Evolutionary conservation across 1,140 invertebrate genomes (phyloP), one percentile per base, ranked within the genome.

Genomic region (Caenorhabditis tropicalis): DNA sequence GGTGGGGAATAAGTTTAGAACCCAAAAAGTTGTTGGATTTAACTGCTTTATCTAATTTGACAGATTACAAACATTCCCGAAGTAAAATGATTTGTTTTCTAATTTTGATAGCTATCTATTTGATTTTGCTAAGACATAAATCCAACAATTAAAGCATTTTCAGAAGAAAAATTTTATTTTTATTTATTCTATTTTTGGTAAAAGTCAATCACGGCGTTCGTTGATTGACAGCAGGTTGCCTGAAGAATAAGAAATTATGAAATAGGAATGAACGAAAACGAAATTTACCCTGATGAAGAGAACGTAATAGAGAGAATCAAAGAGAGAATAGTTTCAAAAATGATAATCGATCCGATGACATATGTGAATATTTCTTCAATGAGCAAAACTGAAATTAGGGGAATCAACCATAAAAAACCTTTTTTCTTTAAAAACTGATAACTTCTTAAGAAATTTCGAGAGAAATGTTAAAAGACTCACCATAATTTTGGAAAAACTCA

Each of bases 201-300:
- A n/a, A 31, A 43, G 53, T 43, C 24, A 36, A 39, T 43, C 43
- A 74, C 27, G 65, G 43, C 33, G 65, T 24, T 33, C 29, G 65
- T 74, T 43, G 36, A 5, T 36, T 36, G 15, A 33, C n/a, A 24
- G 65, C 65, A 12, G 65, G 33, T 43, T 74, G 65, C 24, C 65
- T 74, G 36, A 24, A 74, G 29, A 65, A 65, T 16, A n/a, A 19
- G 24, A n/a, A 21, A n/a, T n/a, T n/a, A n/a, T n/a, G n/a, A n/a
- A n/a, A n/a, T n/a, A n/a, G n/a, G n/a, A n/a, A n/a, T n/a, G n/a
- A n/a, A n/a, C n/a, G n/a, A n/a, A n/a, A n/a, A n/a, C n/a, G n/a
- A n/a, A n/a, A n/a, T n/a, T 43, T 74, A 74, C 65, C 65, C 65
- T 74, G 65, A 74, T 46, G 65, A 74, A 24, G 65, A 43, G 15